These are phyloP conservation scores for Equus quagga DNA, from an alignment of 2,113 vertebrate genomes.

Conservation along the genomic window DNA sequence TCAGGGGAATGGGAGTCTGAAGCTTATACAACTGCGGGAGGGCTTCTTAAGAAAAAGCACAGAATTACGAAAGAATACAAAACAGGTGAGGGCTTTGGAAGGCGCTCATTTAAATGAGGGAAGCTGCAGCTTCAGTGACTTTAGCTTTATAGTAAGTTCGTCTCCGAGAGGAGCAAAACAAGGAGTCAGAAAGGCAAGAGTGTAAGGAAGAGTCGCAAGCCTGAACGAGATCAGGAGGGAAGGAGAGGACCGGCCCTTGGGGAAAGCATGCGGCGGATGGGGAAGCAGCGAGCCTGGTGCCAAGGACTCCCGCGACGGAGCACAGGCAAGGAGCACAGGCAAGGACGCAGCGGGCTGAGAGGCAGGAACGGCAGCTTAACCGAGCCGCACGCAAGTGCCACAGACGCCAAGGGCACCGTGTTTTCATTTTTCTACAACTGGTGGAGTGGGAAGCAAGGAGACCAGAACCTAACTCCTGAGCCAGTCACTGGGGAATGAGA, in stretches of 20 bases:
- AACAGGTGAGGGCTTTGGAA: neutral
- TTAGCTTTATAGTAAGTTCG: neutral
- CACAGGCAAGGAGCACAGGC: neutral
- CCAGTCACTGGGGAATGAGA: neutral
- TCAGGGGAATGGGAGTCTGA: neutral
- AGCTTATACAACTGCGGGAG: neutral
- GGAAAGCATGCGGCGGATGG: too few relatives aligned
- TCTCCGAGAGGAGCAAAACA: neutral
- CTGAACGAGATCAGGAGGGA: neutral
- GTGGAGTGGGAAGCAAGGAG: neutral
- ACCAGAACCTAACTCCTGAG: too few relatives aligned
- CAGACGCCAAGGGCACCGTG: neutral
- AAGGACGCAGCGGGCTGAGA: fast-evolving
- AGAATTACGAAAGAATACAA: neutral
- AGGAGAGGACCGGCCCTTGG: too few relatives aligned
- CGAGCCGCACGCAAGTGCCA: neutral
- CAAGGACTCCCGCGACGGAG: neutral
- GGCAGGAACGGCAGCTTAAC: neutral
- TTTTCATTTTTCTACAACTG: neutral
- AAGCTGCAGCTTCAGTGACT: neutral
- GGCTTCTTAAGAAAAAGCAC: neutral
- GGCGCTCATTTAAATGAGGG: neutral
- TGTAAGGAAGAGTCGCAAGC: neutral
- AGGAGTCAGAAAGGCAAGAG: neutral
- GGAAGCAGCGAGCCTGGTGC: neutral